Evolutionary conservation across 2,797 vertebrate genomes (phyloP).

Genomic region (Cossypha polioptera): DNA sequence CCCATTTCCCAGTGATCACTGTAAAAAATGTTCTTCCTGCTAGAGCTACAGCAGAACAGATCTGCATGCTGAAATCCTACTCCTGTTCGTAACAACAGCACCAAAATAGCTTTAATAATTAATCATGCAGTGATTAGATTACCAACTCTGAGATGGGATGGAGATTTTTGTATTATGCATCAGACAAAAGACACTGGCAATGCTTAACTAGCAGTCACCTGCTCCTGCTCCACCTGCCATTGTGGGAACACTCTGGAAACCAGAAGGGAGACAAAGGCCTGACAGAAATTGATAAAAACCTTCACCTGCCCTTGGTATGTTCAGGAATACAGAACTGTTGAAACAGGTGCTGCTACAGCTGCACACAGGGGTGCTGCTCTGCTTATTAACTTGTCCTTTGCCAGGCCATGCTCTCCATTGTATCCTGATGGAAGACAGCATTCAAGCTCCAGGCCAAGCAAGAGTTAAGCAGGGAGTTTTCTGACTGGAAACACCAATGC

Average conservation of each 20-base stretch:
- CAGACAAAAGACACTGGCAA: conserved; percentile 48
- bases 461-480: not conserved
- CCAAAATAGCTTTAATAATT: conserved; percentile 39
- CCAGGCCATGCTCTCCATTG: not conserved
- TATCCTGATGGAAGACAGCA: not conserved
- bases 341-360: conserved; percentile 27
- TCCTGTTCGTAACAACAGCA: not conserved
- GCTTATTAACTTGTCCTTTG: not conserved
- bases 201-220: conserved; percentile 42
- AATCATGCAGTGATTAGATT: conserved; percentile 22
- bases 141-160: not conserved
- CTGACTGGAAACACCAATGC: not conserved
- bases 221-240: conserved; percentile 36
- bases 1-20: not conserved
- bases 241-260: conserved; percentile 9
- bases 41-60: not conserved
- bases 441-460: not conserved
- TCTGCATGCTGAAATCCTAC: not conserved
- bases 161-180: conserved; percentile 13
- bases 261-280: conserved; percentile 12
- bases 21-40: not conserved
- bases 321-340: not conserved
- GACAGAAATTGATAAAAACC: conserved; percentile 17
- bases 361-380: rapidly evolving
- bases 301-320: not conserved